phyloP scores from a whole-genome alignment of 2,797 vertebrate genomes.

The Syngnathus rostellatus region DNA sequence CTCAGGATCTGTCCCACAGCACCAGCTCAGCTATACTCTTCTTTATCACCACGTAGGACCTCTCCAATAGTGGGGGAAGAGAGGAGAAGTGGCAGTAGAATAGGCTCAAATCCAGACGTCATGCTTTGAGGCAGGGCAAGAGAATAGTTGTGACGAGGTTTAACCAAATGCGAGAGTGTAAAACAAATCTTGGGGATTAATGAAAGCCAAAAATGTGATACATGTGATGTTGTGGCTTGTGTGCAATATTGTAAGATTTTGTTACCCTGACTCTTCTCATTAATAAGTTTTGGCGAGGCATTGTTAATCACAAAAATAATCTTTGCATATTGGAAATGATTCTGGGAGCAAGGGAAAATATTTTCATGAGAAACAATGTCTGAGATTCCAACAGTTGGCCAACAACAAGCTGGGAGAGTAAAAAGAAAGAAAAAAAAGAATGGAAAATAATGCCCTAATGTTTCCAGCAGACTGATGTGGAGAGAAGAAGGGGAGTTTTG shows the following conservation, averaged over 20 bases:
- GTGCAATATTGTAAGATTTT: too few species aligned
- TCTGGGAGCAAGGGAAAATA: constrained; percentile 5
- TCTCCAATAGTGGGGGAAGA: not conserved
- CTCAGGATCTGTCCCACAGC: not conserved
- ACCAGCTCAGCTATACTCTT: not conserved
- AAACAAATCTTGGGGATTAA: not conserved
- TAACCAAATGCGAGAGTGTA: not conserved
- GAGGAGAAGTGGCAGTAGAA: not conserved
- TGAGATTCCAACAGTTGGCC: constrained; percentile 8
- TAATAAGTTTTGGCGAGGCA: not conserved
- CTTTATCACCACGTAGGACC: too few species aligned
- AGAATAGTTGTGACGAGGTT: not conserved
- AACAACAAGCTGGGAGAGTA: constrained; percentile 8
- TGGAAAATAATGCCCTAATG: constrained; percentile 16
- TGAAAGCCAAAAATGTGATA: not conserved
- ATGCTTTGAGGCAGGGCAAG: not conserved
- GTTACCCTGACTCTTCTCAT: too few species aligned
- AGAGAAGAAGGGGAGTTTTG: constrained; percentile 17
- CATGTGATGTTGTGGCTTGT: not conserved
- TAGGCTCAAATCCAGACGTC: not conserved
- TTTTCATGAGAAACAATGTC: constrained; percentile 1
- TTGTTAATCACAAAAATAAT: not conserved
- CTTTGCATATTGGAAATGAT: not conserved
- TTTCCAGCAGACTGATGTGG: constrained; percentile 21
- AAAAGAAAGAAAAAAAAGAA: constrained; percentile 14